These are phyloP conservation scores for Lota lota DNA, from an alignment of 2,113 vertebrate species.

Conservation along the genomic window DNA sequence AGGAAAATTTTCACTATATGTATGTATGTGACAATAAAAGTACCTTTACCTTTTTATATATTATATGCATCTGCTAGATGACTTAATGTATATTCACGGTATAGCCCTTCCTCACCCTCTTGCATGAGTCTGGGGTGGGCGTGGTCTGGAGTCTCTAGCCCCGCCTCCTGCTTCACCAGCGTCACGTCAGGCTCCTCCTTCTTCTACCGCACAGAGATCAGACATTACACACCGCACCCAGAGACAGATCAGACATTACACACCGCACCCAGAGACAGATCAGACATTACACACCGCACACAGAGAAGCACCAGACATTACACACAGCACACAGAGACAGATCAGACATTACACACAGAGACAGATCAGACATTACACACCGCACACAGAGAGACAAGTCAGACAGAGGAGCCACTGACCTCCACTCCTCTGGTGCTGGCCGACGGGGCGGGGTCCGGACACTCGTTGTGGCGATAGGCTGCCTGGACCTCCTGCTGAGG, in stretches of 20 bases:
- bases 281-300: not conserved
- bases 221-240: not conserved
- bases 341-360: not conserved
- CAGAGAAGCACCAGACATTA: not conserved
- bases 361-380: not conserved
- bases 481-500: not conserved
- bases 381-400: not conserved
- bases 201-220: not conserved
- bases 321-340: not conserved
- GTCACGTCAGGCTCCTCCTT: conserved; percentile 11
- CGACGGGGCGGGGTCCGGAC: conserved; percentile 8
- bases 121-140: conserved; percentile 46
- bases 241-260: not conserved
- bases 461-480: conserved; percentile 21
- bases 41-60: too few species aligned
- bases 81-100: too few species aligned
- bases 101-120: conserved; percentile 55
- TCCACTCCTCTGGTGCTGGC: conserved; percentile 50
- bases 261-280: not conserved
- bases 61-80: too few species aligned
- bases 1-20: too few species aligned
- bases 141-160: conserved; percentile 67
- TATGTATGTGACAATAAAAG: too few species aligned
- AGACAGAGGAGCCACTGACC: not conserved
- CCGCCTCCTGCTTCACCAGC: conserved; percentile 54